Conservation (phyloP, 2,797 vertebrate species). For the Pseudomugil tenellus region DNA sequence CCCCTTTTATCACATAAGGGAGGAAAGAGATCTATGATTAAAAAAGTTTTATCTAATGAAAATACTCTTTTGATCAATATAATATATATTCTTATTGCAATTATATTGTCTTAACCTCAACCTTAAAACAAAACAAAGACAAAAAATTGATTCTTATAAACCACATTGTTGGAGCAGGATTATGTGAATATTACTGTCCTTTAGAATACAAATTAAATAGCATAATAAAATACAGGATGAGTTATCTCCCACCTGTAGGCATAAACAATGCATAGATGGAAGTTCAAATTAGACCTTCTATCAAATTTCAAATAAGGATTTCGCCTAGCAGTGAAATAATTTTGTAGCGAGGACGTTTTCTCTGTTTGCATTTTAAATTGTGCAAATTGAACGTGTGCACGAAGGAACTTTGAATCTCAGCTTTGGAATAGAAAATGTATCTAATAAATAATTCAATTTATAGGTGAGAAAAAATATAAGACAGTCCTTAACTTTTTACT, state of each 20-base stretch:
- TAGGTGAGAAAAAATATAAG: neutral
- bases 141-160: neutral
- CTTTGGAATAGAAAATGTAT: neutral
- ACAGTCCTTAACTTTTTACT: neutral
- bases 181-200: neutral
- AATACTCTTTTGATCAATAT: neutral
- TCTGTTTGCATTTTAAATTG: conserved; percentile 4
- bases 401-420: neutral
- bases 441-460: neutral
- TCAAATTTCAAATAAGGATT: neutral
- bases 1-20: neutral
- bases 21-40: neutral
- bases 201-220: neutral
- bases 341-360: neutral
- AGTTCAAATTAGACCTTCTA: neutral
- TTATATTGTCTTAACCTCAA: neutral
- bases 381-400: neutral
- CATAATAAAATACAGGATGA: neutral
- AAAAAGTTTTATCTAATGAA: conserved; percentile 1
- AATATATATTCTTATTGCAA: neutral
- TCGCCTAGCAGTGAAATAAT: neutral
- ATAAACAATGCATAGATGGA: neutral
- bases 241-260: neutral
- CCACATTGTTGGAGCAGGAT: neutral
- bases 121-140: neutral